phyloP scores from a whole-genome alignment of 1,140 invertebrate genomes.

The Caenorhabditis tropicalis region DNA sequence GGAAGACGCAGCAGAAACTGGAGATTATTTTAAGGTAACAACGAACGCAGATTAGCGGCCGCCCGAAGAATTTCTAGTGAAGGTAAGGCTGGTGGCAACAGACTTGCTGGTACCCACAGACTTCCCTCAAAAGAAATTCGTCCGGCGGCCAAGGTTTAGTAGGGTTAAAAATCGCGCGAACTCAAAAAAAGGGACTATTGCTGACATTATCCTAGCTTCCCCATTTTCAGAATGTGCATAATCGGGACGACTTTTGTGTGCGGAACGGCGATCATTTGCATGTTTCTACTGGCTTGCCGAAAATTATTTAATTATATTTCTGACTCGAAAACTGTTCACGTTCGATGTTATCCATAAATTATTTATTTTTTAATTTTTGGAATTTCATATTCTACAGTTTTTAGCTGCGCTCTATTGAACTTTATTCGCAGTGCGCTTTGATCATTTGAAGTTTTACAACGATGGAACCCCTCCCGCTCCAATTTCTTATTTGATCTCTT shows the following conservation, averaged over 20 bases:
- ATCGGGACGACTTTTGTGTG: constrained; percentile 17
- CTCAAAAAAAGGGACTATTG: no score
- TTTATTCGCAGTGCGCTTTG: neutral
- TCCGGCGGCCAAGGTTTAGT: no score
- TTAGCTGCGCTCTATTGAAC: neutral
- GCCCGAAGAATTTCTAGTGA: no score
- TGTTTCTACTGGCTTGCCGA: neutral
- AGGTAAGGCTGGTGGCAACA: no score
- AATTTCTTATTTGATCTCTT: neutral
- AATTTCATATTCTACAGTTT: neutral
- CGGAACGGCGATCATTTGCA: neutral
- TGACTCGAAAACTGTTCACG: constrained; percentile 14
- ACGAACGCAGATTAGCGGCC: no score
- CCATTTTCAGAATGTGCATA: constrained; percentile 30
- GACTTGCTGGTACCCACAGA: no score
- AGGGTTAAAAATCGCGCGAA: no score
- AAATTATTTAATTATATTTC: neutral
- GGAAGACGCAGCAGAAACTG: constrained; percentile 5
- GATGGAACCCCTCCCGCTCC: neutral
- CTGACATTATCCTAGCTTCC: no score
- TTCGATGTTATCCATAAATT: constrained; percentile 22
- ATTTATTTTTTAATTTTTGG: neutral
- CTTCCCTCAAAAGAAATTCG: no score
- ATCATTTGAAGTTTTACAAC: neutral
- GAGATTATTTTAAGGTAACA: constrained; percentile 31